Base-by-base conservation (phyloP, 64 coral and sea anemone species). In the Dendrophyllia cribrosa region DNA sequence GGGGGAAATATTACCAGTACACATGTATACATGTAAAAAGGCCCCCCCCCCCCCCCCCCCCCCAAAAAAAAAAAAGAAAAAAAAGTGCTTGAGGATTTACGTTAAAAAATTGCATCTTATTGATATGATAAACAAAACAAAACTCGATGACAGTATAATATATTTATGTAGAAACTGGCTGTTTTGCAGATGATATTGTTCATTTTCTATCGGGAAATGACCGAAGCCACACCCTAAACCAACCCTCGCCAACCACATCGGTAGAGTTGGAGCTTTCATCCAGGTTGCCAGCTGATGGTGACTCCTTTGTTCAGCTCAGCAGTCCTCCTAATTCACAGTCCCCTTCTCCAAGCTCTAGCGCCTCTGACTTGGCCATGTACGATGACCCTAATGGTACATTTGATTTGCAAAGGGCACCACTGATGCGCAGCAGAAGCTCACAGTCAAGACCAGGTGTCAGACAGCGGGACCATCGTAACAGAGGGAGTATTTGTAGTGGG, bases 141-240 rank as follows among this genome's bases (percentile, higher is more conserved):
- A 34, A 34, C 34, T 2, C 34, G 2, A 34, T 34, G 34, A 34
- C 34, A 34, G 34, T 34, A 34, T 34, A 34, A 34, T 8, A 17
- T 15, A 46, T 20, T 77, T 4, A 77, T 20, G 20, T 7, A 26
- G 19, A 50, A n/a, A 66, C 13, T 44, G 51, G 55, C 43, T 67
- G 14, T 72, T 25, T 60, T 92, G 10, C 71, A 96, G 94, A 83
- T 66, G 91, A 91, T 12, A 82, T 96, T 84, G 75, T 77, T 17
- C 59, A 59, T 59, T 96, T 96, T 85, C 52, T 96, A 8, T 82
- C 94, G 21, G 94, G 94, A 6, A 92, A 88, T 85, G 59, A 51
- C 13, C 49, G 45, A 8, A 67, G 50, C 62, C 44, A 21, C 46
- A n/a, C 43, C 1, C 44, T 23, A 80, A 34, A 51, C n/a, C 17